Percentiles rank a stretch among this genome's conserved stretches.
phyloP scores from a whole-genome alignment of 2,113 vertebrate genomes.

The Melanerpes formicivorus region DNA sequence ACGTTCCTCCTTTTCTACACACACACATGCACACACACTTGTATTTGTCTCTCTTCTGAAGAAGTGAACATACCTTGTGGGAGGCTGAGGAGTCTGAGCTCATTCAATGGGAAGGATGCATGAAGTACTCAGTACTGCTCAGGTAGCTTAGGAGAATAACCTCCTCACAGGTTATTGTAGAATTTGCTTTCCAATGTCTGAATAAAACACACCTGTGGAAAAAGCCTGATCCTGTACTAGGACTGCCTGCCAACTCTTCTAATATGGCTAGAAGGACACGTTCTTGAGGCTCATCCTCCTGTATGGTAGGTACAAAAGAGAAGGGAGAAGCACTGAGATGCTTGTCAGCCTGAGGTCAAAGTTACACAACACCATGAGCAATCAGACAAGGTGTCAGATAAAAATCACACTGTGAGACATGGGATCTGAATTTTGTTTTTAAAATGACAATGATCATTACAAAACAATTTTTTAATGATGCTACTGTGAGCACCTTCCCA shows the following conservation, averaged over 20 bases:
- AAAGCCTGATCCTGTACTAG: not conserved
- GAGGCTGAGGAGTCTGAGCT: not conserved
- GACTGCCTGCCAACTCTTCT: not conserved
- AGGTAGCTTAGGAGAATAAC: not conserved
- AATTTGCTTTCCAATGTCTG: not conserved
- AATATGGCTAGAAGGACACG: accelerated
- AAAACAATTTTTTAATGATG: not conserved
- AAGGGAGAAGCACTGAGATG: not conserved
- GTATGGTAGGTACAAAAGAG: not conserved
- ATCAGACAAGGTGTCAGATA: not conserved
- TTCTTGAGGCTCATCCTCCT: not conserved
- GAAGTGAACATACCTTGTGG: not conserved
- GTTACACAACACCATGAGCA: not conserved
- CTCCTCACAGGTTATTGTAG: not conserved
- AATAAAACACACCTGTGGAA: not conserved
- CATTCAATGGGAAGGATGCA: not conserved
- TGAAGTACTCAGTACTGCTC: not conserved
- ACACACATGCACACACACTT: not conserved
- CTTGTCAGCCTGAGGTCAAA: not conserved
- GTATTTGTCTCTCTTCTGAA: not conserved
- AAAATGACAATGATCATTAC: not conserved
- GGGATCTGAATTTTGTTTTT: not conserved
- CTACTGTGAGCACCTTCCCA: not conserved
- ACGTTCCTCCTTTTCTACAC: not conserved
- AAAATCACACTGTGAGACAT: not conserved